Percentiles rank a stretch among this genome's conserved stretches.
Evolutionary conservation across 2,888 invertebrate genomes (phyloP).

Genomic region (Pharmacophagus antenor): DNA sequence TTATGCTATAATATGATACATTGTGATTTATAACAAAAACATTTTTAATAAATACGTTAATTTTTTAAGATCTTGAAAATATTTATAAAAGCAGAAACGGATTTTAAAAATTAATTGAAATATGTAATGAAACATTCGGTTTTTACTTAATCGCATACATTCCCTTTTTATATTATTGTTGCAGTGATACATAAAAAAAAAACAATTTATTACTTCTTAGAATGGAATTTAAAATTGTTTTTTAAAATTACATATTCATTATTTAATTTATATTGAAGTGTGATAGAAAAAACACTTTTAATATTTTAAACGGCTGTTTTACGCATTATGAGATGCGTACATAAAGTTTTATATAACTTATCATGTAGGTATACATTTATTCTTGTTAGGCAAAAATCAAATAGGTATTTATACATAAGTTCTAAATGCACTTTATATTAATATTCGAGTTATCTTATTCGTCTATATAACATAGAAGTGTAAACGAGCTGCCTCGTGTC

Average conservation of each 20-base stretch:
- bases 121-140: too few species aligned
- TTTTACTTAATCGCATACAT: too few species aligned
- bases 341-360: neutral
- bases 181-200: too few species aligned
- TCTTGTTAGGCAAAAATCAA: neutral
- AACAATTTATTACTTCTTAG: too few species aligned
- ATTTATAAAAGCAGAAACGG: neutral
- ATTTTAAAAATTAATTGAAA: neutral
- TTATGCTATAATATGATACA: too few species aligned
- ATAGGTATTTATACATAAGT: neutral
- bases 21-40: neutral
- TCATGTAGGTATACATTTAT: neutral
- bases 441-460: neutral
- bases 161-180: too few species aligned
- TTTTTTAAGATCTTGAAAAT: neutral
- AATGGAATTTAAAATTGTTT: too few species aligned
- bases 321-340: neutral
- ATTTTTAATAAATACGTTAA: neutral
- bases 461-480: neutral
- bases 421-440: neutral
- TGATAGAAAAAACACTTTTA: neutral
- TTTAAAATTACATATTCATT: neutral
- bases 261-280: neutral
- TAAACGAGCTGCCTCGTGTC: neutral
- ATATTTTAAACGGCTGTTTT: neutral